phyloP scores from a whole-genome alignment of 2,113 vertebrate genomes.

The Onychostruthus taczanowskii region DNA sequence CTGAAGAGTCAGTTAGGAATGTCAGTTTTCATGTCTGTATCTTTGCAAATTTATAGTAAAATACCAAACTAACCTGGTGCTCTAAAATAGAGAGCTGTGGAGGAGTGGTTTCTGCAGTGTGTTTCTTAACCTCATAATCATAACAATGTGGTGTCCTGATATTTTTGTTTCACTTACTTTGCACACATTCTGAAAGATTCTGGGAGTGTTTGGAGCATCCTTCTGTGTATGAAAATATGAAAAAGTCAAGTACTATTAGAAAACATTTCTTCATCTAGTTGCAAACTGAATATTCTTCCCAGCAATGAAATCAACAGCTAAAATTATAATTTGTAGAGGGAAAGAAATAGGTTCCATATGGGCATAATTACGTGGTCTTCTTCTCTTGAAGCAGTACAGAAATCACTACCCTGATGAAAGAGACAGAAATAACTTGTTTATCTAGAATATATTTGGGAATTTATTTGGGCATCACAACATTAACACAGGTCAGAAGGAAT shows the following conservation, averaged over 20 bases:
- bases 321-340: background rate
- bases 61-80: background rate
- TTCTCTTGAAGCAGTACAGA: slow-evolving; percentile 2
- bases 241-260: background rate
- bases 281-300: background rate
- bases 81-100: background rate
- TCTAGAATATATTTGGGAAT: slow-evolving; percentile 29
- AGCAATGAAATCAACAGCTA: slow-evolving; percentile 1
- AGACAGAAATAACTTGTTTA: slow-evolving; percentile 48
- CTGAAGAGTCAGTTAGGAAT: background rate
- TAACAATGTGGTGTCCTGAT: background rate
- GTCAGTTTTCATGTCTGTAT: background rate
- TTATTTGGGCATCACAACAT: slow-evolving; percentile 6
- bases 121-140: background rate
- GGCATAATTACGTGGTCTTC: background rate
- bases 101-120: background rate
- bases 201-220: background rate
- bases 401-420: slow-evolving; percentile 29
- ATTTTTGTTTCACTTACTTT: background rate
- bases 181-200: background rate
- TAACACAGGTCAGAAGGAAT: background rate
- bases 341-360: slow-evolving; percentile 29
- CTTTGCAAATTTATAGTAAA: background rate
- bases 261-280: background rate
- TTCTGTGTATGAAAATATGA: background rate